Base-by-base conservation (phyloP, 1,140 invertebrate genomes). In the Drosophila tropicalis region DNA sequence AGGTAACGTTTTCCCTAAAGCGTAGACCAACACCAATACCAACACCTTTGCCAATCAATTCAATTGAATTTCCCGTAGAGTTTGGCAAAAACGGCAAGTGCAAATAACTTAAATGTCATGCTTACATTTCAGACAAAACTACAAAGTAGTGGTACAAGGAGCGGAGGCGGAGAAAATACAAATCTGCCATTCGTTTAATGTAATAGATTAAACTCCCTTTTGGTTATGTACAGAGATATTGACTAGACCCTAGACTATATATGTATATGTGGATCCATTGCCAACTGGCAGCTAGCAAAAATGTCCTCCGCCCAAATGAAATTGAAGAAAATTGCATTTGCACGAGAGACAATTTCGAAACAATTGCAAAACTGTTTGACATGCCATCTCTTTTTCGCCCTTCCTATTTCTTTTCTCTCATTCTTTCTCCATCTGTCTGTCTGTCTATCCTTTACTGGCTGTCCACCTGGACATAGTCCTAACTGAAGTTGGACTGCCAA, bases 321-420 rank as follows among this genome's bases (percentile, higher is more conserved):
- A 89, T 89, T 90, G 85, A 90, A 90, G 85, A 89, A 89, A 89
- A 89, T 89, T 89, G 85, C 85, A 89, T 89, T 89, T 89, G 85
- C 85, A 89, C 85, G 85, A 90, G 85, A 89, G 85, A 89, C 85
- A 90, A 89, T 89, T 89, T 85, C 85, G 86, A 89, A 89, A 89
- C 85, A 89, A 90, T 89, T 89, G 85, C 80, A 89, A 85, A 89
- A 89, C 86, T 79, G 85, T 89, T 90, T 89, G 85, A 89, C 85
- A 89, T 75, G 86, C 85, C 78, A 79, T 77, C 81, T 78, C 72
- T 60, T 19, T 62, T 34, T 10, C n/a, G 10, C n/a, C 5, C 41
- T 44, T 12, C n/a, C 41, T 7, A 1, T 17, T 5, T 15, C 41
- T 44, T 51, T 17, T 22, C 44, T 22, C 4, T 51, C 44, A 29